These are phyloP conservation scores for Metopia argyrocephala DNA, from an alignment of 2,888 invertebrate genomes.

Conservation along the genomic window DNA sequence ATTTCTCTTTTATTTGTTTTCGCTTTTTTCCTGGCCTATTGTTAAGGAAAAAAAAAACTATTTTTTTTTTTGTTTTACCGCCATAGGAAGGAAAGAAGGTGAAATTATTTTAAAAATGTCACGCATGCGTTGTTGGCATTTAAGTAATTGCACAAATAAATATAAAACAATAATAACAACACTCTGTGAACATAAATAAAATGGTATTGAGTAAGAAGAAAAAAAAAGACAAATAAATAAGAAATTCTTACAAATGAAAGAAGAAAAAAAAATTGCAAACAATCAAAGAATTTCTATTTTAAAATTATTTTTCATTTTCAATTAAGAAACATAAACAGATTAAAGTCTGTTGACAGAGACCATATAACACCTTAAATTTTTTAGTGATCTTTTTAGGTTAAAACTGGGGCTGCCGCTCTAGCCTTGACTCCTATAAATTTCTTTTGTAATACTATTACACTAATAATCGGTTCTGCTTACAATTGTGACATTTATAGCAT, in stretches of 20 bases:
- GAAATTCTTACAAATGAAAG: not conserved
- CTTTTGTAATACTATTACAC: no score
- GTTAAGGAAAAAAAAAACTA: slow-evolving; percentile 10
- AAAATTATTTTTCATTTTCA: not conserved
- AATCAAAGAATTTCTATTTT: not conserved
- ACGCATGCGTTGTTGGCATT: slow-evolving; percentile 71
- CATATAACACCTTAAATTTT: not conserved
- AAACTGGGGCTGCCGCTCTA: not conserved
- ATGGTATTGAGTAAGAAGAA: not conserved
- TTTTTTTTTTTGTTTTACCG: slow-evolving; percentile 51
- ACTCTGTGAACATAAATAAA: slow-evolving; percentile 42
- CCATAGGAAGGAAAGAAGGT: slow-evolving; percentile 66
- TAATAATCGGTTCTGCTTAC: no score
- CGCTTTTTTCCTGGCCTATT: slow-evolving; percentile 49
- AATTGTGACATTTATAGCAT: no score
- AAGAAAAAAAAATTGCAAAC: not conserved
- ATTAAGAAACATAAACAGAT: not conserved
- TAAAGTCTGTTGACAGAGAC: not conserved
- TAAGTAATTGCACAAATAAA: slow-evolving; percentile 65
- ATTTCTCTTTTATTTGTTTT: not conserved
- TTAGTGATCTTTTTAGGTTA: not conserved
- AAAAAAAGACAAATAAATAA: not conserved
- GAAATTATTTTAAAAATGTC: slow-evolving; percentile 72
- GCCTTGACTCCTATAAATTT: no score
- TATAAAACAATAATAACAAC: slow-evolving; percentile 44